phyloP scores from a whole-genome alignment of 2,888 invertebrate species.

The Hartigia nigra region DNA sequence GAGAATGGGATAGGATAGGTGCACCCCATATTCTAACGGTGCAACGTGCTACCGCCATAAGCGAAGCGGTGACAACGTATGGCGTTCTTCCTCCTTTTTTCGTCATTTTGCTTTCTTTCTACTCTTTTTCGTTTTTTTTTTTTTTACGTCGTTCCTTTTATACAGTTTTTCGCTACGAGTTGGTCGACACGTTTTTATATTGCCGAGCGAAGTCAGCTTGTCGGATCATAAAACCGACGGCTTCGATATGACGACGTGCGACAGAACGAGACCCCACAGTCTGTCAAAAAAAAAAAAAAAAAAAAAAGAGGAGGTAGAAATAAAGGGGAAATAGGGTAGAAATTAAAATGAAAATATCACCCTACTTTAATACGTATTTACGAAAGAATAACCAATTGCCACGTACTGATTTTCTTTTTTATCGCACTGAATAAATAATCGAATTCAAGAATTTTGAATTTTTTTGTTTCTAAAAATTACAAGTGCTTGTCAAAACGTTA shows the following conservation, averaged over 20 bases:
- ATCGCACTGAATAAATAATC: neutral
- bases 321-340: neutral
- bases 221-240: conserved; percentile 39
- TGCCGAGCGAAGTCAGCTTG: conserved; percentile 38
- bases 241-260: neutral
- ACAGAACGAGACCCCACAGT: neutral
- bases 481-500: neutral
- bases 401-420: neutral
- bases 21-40: neutral
- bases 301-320: neutral
- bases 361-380: neutral
- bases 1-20: neutral
- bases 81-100: conserved; percentile 9
- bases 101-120: neutral
- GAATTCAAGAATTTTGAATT: neutral
- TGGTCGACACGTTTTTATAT: conserved; percentile 33
- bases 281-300: neutral
- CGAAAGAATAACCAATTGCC: too few relatives aligned
- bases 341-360: neutral
- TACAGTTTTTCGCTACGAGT: conserved; percentile 25
- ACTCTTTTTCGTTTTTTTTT: conserved; percentile 3
- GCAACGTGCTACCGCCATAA: neutral
- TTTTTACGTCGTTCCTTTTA: conserved; percentile 14
- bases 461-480: neutral
- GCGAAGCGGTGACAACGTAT: neutral